Base-by-base conservation (phyloP, 2,797 vertebrate species). In the Chiroxiphia lanceolata region DNA sequence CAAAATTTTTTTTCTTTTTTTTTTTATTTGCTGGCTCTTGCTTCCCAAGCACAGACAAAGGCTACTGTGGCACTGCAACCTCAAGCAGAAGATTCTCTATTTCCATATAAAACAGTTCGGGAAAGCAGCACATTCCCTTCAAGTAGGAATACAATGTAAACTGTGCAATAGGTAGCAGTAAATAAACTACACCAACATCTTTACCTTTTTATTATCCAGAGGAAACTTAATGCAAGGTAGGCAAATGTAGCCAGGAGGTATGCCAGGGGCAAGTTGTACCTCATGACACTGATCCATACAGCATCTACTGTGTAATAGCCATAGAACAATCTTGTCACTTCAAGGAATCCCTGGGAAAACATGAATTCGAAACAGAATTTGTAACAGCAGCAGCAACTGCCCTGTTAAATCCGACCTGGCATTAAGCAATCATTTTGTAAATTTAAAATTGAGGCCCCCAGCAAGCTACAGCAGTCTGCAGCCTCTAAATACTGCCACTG, bases 161-260 rank as follows among this genome's bases (percentile, higher is more conserved):
- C 29, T 57, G 26, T 67, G 42, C 68, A 90, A 65, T 0, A 71
- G 33, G 6, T 42, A 76, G 69, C 47, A 77, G 42, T 51, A 82
- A 96, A 72, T 19, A 47, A 68, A 93, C 12, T 21, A 22, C 17
- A 87, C 3, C 63, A 82, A 14, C 6, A 51, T 13, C 13, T 87
- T 96, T 97, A 99, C 99, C 99, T 99, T 98, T 98, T 99, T 75
- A 99, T 98, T 57, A 99, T 99, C 99, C 99, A 99, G 70, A 99
- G 38, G 34, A 99, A 98, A 90, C 99, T 99, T 91, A 99, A 96
- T 9, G 98, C 97, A 70, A 99, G 98, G 97, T 98, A 99, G 51
- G 96, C 96, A 67, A 99, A 21, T 0, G 99, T 99, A 91, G 97
- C 95, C 93, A 99, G 95, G 91, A 99, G 96, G 97, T 99, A 99